Percentiles rank a stretch among this genome's conserved stretches.
phyloP scores from a whole-genome alignment of 2,797 vertebrate species.

The Hemibagrus guttatus region DNA sequence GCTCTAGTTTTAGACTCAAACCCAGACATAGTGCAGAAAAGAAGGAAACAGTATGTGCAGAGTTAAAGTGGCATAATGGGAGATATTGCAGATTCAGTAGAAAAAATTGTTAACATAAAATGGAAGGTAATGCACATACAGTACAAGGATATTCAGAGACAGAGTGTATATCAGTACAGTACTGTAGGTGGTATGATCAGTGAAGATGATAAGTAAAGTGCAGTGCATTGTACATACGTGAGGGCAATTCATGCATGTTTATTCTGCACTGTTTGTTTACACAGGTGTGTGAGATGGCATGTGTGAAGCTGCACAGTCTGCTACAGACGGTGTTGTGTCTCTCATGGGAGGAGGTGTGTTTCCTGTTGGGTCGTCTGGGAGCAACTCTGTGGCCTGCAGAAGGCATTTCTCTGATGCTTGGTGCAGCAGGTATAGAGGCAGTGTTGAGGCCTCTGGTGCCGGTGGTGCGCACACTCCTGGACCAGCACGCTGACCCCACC shows the following conservation, averaged over 20 bases:
- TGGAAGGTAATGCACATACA: too few relatives aligned
- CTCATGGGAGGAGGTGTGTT: slow-evolving; percentile 87
- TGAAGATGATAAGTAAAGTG: too few relatives aligned
- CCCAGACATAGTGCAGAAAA: too few relatives aligned
- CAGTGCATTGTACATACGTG: too few relatives aligned
- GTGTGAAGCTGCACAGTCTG: slow-evolving; percentile 90
- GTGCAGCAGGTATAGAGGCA: slow-evolving; percentile 63
- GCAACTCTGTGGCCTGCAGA: slow-evolving; percentile 67
- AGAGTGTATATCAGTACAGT: too few relatives aligned
- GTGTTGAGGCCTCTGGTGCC: slow-evolving; percentile 86
- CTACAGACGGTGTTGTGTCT: slow-evolving; percentile 84
- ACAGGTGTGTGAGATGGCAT: slow-evolving; percentile 90
- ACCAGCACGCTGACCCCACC: slow-evolving; percentile 84
- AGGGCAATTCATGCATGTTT: not conserved
- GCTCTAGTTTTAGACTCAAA: too few relatives aligned
- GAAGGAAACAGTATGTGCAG: too few relatives aligned
- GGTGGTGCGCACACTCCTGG: slow-evolving; percentile 87
- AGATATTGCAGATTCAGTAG: too few relatives aligned
- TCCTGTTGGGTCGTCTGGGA: slow-evolving; percentile 77
- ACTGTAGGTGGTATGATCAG: too few relatives aligned
- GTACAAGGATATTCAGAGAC: too few relatives aligned
- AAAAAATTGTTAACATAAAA: too few relatives aligned
- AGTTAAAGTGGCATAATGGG: too few relatives aligned
- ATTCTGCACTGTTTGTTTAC: not conserved
- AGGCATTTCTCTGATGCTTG: slow-evolving; percentile 42